These are phyloP conservation scores for Pantherophis guttatus DNA, from an alignment of 2,113 vertebrate genomes.

Conservation along the genomic window DNA sequence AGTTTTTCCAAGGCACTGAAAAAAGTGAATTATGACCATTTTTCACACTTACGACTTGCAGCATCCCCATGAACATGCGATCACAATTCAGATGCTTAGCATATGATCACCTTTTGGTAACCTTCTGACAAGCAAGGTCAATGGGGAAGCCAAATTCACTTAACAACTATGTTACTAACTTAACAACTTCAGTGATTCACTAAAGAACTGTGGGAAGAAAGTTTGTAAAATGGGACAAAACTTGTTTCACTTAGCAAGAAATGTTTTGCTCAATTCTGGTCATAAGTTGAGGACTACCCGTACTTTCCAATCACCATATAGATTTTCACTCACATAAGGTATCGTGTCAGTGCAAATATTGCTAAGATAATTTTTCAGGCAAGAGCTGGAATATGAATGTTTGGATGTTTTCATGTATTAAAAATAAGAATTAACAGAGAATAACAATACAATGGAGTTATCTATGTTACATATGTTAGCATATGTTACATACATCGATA, in stretches of 20 bases:
- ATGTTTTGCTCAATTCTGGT: neutral
- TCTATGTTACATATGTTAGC: neutral
- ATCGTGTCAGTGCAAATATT: neutral
- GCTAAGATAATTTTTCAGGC: too few species aligned
- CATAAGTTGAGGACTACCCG: neutral
- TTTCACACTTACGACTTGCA: neutral
- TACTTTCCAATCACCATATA: neutral
- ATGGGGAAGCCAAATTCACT: neutral
- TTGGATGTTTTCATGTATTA: neutral
- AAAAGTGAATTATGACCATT: neutral
- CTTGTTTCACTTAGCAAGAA: neutral
- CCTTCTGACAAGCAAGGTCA: neutral
- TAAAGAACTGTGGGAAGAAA: neutral
- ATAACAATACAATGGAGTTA: neutral
- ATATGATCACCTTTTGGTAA: neutral
- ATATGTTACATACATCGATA: neutral
- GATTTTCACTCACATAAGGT: neutral
- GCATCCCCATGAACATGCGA: neutral
- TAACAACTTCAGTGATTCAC: neutral
- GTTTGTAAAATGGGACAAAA: neutral
- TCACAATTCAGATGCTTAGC: neutral
- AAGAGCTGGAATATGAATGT: neutral
- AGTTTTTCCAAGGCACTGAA: neutral
- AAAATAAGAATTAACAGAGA: neutral
- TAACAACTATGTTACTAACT: neutral